Base-by-base conservation (phyloP, 1,140 invertebrate species). In the Orchestia grillus region DNA sequence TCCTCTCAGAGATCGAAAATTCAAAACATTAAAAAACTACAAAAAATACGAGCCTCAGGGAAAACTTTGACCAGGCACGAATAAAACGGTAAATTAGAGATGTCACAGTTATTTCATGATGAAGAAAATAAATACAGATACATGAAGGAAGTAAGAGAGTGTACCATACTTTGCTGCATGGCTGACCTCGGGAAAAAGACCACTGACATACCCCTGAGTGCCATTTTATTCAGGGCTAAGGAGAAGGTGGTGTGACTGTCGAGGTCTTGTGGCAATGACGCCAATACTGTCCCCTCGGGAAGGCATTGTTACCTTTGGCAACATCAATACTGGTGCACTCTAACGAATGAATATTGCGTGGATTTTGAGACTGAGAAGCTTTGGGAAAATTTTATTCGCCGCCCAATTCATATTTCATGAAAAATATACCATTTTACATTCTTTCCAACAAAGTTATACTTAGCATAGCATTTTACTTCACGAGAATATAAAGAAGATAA, bases 111-210 rank as follows among this genome's bases (percentile, higher is more conserved):
- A 77, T 77, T 77, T 77, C 62, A 77, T 23, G 28, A 36, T 8
- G 36, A 77, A n/a, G n/a, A n/a, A n/a, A 53, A 53, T 6, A 36
- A 90, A 15, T 4, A 90, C 88, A 90, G 43, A 41, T 42, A 28
- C 88, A 90, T 1, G 42, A 41, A 90, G 36, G 88, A 90, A 90
- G 62, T 77, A 77, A 28, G 42, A 44, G 42, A 90, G 88, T 90
- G 43, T 44, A 90, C 43, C 88, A 90, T 90, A 90, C 88, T 90
- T 90, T 90, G 88, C 88, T 90, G 88, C 88, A 90, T 41, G 88
- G 88, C 88, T 90, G 43, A 90, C 88, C 88, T 77, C 62, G 3
- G 62, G 47, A 77, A 77, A 36, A 77, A 77, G 62, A 77, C 62
- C 62, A 77, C 62, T 77, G 62, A 77, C 62, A 53, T 53, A 53